Base-by-base conservation (phyloP, 2,113 vertebrate genomes). In the Ivindomyrus marchei region DNA sequence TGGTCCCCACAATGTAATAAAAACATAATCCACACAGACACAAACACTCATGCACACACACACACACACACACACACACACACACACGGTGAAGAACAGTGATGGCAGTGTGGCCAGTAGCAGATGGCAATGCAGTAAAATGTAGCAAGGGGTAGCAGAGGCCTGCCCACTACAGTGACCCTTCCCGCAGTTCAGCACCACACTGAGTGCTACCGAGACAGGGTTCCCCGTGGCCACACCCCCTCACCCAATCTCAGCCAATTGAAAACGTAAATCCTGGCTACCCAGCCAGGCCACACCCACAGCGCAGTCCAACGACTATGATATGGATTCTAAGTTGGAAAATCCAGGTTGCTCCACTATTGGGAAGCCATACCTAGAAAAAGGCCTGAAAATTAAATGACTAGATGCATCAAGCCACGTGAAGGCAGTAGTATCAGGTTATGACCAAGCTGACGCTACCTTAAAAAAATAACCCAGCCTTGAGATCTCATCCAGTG, bases 51-150 rank as follows among this genome's bases (percentile, higher is more conserved):
- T 36, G 11, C 58, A 39, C 89, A 39, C 83, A 42, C 27, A 52
- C 45, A 13, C 77, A 42, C 19, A 19, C 62, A 36, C 42, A 27
- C 27, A 50, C 85, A 49, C 50, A 39, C 47, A 77, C 89, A 52
- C 62, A 45, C 13, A 53, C 56, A 17, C 56, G 11, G 87, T 31
- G n/a, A 50, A 31, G 21, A 7, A 52, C 88, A 45, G 27, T 50
- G 36, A 85, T 89, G 46, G 45, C 24, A 27, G 84, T 50, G 84
- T 86, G 84, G 46, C 77, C 24, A 31, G 49, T 36, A 90, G 88
- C 92, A 93, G 92, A 92, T 92, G 91, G 91, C 89, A 77, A 45
- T 74, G 83, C 83, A 53, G 87, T 88, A 83, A 87, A 87, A 85
- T 87, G 89, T 85, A 90, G 66, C 88, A 89, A 83, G 74, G 85